phyloP scores from a whole-genome alignment of 2,797 vertebrate species.

The Mycteria americana region DNA sequence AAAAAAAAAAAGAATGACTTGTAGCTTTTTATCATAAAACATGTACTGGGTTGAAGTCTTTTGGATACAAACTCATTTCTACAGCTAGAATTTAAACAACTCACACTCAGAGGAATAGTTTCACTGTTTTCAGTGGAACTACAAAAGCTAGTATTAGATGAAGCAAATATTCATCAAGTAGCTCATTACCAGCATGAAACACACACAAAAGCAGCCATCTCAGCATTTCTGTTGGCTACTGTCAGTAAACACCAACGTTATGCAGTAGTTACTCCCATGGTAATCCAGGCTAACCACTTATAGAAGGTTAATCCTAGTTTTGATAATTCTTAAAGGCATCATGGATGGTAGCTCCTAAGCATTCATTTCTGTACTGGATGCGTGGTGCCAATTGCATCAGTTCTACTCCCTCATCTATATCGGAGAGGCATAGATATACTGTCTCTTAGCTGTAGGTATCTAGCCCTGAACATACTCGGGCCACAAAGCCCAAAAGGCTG shows the following conservation, averaged over 20 bases:
- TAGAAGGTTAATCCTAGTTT: background rate
- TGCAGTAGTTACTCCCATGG: background rate
- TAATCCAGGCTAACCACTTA: background rate
- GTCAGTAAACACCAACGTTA: background rate
- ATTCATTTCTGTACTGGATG: background rate
- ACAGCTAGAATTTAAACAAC: background rate
- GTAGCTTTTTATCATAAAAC: background rate
- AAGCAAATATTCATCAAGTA: background rate
- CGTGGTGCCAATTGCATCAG: background rate
- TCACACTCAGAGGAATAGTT: background rate
- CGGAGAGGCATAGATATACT: background rate
- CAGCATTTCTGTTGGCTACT: background rate
- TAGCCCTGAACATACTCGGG: background rate
- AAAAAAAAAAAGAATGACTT: background rate
- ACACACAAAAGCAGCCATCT: background rate
- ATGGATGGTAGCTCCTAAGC: background rate
- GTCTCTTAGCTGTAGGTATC: background rate
- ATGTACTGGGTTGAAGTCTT: background rate
- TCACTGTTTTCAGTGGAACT: background rate
- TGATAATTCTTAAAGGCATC: background rate
- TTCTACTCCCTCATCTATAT: background rate
- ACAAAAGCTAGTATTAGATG: background rate
- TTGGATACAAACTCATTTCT: background rate
- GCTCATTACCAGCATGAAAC: background rate
- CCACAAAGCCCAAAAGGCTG: background rate